Conservation (phyloP, 2,888 invertebrate genomes). For the Papilio demoleus region DNA sequence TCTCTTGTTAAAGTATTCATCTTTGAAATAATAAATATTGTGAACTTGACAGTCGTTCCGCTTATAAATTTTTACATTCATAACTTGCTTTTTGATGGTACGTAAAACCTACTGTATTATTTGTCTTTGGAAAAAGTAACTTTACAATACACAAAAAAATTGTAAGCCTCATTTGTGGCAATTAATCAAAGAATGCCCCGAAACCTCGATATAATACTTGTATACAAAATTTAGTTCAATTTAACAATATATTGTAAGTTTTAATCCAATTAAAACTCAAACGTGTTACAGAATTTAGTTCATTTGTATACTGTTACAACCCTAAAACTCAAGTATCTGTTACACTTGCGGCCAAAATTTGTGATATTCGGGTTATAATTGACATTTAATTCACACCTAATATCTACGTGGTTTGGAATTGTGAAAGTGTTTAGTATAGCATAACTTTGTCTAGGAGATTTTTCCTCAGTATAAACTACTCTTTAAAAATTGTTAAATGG, state of each 20-base stretch:
- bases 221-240: no score
- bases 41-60: not conserved
- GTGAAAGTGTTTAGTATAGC: no score
- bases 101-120: no score
- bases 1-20: not conserved
- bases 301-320: conserved; percentile 11
- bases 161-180: no score
- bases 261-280: not conserved
- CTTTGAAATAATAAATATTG: not conserved
- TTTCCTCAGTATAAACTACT: no score
- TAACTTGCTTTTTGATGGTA: not conserved
- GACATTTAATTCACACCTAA: not conserved
- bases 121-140: not conserved
- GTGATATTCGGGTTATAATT: not conserved
- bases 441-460: no score
- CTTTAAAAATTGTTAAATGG: no score
- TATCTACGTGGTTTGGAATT: not conserved
- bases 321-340: conserved; percentile 1
- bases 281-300: conserved; percentile 6
- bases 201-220: not conserved
- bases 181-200: no score
- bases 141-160: no score
- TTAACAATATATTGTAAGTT: not conserved
- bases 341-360: conserved; percentile 12
- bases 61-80: not conserved